Evolutionary conservation across 1,140 invertebrate species (phyloP).

Genomic region (Zophobas morio): DNA sequence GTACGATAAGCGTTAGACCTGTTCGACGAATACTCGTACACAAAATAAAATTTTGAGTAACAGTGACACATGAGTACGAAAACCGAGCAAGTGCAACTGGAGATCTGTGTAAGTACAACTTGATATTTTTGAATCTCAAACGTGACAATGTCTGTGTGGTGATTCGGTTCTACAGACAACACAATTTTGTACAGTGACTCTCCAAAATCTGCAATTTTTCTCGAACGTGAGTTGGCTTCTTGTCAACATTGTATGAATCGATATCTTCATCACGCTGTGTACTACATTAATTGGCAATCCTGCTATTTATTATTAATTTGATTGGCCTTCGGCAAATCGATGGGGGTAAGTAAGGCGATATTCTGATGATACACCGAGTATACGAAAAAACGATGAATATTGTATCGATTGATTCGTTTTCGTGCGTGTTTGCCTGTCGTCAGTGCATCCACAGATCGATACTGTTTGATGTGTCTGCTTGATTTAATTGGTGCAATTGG

Average conservation of each 20-base stretch:
- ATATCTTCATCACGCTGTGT: too few relatives aligned
- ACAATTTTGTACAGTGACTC: too few relatives aligned
- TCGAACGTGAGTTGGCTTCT: too few relatives aligned
- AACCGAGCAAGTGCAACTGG: background rate
- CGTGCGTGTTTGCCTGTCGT: slow-evolving; percentile 11
- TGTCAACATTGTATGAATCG: too few relatives aligned
- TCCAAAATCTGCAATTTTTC: too few relatives aligned
- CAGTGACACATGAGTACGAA: background rate
- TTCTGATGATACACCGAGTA: too few relatives aligned
- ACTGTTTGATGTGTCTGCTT: slow-evolving; percentile 3
- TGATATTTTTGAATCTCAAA: too few relatives aligned
- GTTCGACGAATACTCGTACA: background rate
- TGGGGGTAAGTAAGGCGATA: too few relatives aligned
- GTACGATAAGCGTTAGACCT: background rate
- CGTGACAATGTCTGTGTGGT: too few relatives aligned
- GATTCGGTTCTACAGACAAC: too few relatives aligned
- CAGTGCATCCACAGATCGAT: slow-evolving; percentile 13
- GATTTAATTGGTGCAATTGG: background rate
- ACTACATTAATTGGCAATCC: too few relatives aligned
- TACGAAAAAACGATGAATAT: background rate
- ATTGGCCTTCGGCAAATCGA: background rate
- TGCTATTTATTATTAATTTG: background rate
- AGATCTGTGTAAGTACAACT: background rate
- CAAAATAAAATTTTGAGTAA: background rate
- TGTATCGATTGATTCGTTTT: slow-evolving; percentile 1